A percentile compares a stretch with the other conserved stretches of the same genome.
phyloP scores from a whole-genome alignment of 2,113 vertebrate species.

The Bettongia penicillata region DNA sequence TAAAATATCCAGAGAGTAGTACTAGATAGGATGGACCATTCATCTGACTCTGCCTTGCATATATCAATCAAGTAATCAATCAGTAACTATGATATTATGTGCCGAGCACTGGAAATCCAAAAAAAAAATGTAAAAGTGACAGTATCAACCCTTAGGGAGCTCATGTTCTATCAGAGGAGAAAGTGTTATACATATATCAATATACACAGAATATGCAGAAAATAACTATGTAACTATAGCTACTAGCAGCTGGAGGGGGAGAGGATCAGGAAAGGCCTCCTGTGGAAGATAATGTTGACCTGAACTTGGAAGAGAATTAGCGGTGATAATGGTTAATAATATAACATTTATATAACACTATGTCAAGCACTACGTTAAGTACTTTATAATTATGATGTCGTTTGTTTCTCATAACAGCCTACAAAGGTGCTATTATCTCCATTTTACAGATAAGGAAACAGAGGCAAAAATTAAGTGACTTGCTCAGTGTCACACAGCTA shows the following conservation, averaged over 20 bases:
- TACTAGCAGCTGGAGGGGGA: background rate
- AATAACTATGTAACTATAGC: background rate
- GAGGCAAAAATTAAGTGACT: background rate
- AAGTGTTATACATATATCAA: background rate
- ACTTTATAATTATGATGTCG: background rate
- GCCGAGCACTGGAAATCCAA: background rate
- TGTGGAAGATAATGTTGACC: background rate
- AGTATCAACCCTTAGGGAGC: background rate
- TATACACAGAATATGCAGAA: background rate
- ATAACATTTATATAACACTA: background rate
- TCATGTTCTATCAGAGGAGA: background rate
- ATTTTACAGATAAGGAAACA: slow-evolving; percentile 3
- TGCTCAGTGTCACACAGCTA: background rate
- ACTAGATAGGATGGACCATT: background rate
- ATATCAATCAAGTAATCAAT: background rate
- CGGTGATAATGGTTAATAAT: background rate
- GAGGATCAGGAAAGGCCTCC: background rate
- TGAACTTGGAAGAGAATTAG: background rate
- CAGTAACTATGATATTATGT: background rate
- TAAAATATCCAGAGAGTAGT: background rate
- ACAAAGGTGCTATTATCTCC: background rate
- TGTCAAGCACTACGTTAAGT: background rate
- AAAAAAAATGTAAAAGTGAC: background rate
- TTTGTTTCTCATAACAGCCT: background rate
- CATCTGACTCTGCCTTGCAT: background rate